Conservation (phyloP, 2,113 vertebrate genomes). For the Microtus richardsoni region DNA sequence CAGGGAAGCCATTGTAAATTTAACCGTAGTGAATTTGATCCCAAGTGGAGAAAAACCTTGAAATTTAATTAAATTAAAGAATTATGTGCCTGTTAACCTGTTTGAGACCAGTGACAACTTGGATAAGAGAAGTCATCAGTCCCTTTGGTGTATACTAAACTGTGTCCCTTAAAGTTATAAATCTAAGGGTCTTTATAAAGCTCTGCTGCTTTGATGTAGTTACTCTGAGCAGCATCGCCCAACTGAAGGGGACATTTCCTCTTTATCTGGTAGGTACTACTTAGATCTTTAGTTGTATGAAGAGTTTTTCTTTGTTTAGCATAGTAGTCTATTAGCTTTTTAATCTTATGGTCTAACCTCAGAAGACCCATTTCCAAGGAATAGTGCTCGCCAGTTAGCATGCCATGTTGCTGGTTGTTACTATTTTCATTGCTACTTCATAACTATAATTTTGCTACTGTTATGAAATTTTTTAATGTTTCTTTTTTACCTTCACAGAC, state of each 20-base stretch:
- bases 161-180: conserved; percentile 44
- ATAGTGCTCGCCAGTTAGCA: too few species aligned
- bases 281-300: conserved; percentile 23
- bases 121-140: background rate
- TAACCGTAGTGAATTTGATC: conserved; percentile 3
- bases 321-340: too few species aligned
- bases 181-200: background rate
- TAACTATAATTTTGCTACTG: too few species aligned
- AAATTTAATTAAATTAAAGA: conserved; percentile 49
- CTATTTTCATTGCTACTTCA: too few species aligned
- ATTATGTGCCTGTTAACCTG: conserved; percentile 64
- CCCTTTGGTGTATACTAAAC: conserved; percentile 10
- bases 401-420: too few species aligned
- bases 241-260: background rate
- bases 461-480: background rate
- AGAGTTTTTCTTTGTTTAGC: too few species aligned
- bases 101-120: conserved; percentile 15
- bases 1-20: conserved; percentile 28
- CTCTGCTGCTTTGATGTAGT: conserved; percentile 25
- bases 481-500: conserved; percentile 49
- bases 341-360: too few species aligned
- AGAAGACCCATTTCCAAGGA: too few species aligned
- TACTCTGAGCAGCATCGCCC: conserved; percentile 27
- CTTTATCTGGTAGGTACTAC: conserved; percentile 40
- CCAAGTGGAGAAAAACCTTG: conserved; percentile 22